Evolutionary conservation across 1,140 invertebrate genomes (phyloP), one percentile per base, ranked within the genome.

Genomic region (Aphaenogaster rudis): DNA sequence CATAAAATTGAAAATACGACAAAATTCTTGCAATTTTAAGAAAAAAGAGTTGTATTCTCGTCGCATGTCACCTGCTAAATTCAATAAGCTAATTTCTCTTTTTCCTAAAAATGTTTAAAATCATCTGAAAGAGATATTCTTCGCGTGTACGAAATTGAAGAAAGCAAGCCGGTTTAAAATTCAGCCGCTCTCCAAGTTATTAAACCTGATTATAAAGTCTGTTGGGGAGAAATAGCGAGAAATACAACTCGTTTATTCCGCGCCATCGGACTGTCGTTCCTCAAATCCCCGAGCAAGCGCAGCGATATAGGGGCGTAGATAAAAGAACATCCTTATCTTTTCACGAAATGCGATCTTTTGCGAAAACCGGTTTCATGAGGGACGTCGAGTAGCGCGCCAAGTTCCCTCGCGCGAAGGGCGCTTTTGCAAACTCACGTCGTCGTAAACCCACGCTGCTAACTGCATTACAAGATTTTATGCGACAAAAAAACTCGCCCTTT

Each of bases 391-490:
- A 78, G 54, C 17, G 17, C n/a, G 21, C 42, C 9, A 76, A 45
- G 17, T 54, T 76, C 13, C 21, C 39, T 69, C 52, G 64, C 66
- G 28, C 64, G 42, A 52, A 82, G 48, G 11, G 78, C 39, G 61
- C 78, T 80, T 57, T 42, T 33, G 21, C 67, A 54, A 82, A 15
- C 36, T 45, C 3, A 79, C 61, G 77, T 66, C 59, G 45, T 79
- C 77, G 33, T 64, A 79, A 79, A 79, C 77, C 17, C 61, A 36
- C 45, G 76, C 11, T 64, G 59, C 59, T 78, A 78, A 78, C 76
- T 78, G 45, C 59, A 79, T 66, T 79, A 79, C 33, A 45, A 79
- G 45, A 79, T 66, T 79, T 79, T 66, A 79, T 42, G 28, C n/a
- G 76, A 79, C 42, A 50, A 45, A 79, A 79, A 79, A 66, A 48